These are phyloP conservation scores for Hycleus cichorii DNA, from an alignment of 1,140 invertebrate genomes.

Conservation along the genomic window DNA sequence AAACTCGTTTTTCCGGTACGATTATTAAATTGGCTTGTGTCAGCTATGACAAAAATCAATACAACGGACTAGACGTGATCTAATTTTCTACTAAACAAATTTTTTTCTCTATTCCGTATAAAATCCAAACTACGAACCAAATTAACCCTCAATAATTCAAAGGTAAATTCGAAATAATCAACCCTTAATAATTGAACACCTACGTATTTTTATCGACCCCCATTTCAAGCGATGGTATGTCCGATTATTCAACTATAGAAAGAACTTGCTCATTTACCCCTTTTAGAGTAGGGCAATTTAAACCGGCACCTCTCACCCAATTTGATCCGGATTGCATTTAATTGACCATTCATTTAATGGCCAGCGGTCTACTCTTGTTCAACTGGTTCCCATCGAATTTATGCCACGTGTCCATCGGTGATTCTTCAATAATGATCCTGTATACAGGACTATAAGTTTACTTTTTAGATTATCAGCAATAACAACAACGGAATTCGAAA, in stretches of 20 bases:
- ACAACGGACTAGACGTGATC: no score
- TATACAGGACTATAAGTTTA: neutral
- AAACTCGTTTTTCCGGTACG: slow-evolving; percentile 15
- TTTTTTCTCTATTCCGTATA: no score
- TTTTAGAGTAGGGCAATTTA: slow-evolving; percentile 16
- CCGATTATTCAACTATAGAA: no score
- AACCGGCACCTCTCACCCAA: slow-evolving; percentile 21
- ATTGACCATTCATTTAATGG: slow-evolving; percentile 10
- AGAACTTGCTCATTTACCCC: slow-evolving; percentile 3
- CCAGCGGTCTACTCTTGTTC: no score
- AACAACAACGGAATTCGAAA: neutral
- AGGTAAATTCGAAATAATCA: no score
- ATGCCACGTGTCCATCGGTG: neutral
- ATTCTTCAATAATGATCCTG: neutral
- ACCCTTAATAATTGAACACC: no score
- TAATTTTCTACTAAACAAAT: no score
- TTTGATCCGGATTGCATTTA: slow-evolving; percentile 23
- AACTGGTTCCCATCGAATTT: neutral
- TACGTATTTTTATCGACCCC: no score
- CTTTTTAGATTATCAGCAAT: neutral
- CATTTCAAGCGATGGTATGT: no score
- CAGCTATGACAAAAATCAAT: slow-evolving; percentile 9
- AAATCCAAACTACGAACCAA: no score
- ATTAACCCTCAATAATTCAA: no score
- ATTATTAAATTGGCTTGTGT: slow-evolving; percentile 23